Base-by-base conservation (phyloP, 2,888 invertebrate species). In the Lydus trimaculatus region DNA sequence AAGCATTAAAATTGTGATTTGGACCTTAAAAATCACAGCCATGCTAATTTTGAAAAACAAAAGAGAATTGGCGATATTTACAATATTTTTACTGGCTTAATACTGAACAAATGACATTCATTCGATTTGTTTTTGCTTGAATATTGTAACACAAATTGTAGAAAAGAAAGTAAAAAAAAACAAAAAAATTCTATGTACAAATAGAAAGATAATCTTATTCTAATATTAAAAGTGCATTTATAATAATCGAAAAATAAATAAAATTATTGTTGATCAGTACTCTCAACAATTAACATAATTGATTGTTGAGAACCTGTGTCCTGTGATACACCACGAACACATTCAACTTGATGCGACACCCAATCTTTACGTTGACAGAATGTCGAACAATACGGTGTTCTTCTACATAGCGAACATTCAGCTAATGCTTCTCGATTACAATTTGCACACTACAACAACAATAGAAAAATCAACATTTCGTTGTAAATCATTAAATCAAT, bases 301-400 rank as follows among this genome's bases (percentile, higher is more conserved):
- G 94, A 93, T 84, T 93, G 92, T 76, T 90, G 89, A 8, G 86
- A 78, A 25, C 88, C 88, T 0, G 87, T 85, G 65, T 90, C 89
- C 36, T 87, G 81, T 0, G 90, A 87, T 31, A 91, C 91, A 39
- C 90, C 90, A 69, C 93, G 88, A 52, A 94, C 91, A 82, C 94
- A 94, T 84, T 95, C 94, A 70, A 94, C 92, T 84, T 95, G 95
- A 85, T 93, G 95, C 48, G 92, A 90, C 17, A 90, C 91, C 95
- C 95, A 96, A 86, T 96, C 95, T 84, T 95, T 95, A 74, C 94
- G 90, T 85, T 96, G 95, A 84, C 96, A 96, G 85, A 94, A 95
- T 3, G 93, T 94, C 8, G 95, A 95, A 84, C 96, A 96, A 84
- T 96, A 96, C 11, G 94, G 94, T 15, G 95, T 95, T 71, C 93